phyloP scores from a whole-genome alignment of 2,797 vertebrate species.

The Phrynocephalus vlangalii region DNA sequence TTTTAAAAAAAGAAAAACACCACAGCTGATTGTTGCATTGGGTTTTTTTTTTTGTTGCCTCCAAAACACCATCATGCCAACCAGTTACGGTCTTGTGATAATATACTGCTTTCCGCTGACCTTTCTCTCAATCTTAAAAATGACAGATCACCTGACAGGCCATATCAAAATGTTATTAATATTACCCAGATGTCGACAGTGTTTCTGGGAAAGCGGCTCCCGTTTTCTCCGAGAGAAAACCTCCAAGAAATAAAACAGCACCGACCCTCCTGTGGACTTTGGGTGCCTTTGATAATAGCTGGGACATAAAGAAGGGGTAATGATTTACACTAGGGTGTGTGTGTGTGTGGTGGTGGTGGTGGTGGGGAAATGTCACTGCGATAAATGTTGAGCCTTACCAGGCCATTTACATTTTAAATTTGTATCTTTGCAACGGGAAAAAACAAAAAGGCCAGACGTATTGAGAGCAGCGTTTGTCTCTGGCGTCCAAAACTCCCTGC shows the following conservation, averaged over 20 bases:
- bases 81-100: background rate
- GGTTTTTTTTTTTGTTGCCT: background rate
- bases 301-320: background rate
- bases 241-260: background rate
- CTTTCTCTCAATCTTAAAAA: background rate
- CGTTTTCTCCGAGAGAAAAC: background rate
- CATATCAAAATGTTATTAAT: background rate
- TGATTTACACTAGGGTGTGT: no score
- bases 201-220: no score
- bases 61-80: no score
- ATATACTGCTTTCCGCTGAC: background rate
- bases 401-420: conserved; percentile 31
- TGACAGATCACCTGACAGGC: background rate
- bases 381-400: background rate
- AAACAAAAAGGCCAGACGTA: background rate
- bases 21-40: no score
- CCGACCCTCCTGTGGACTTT: background rate
- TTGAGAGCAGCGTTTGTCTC: background rate
- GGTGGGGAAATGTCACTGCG: background rate
- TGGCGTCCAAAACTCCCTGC: background rate
- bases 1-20: background rate
- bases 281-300: background rate
- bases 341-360: background rate
- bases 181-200: background rate
- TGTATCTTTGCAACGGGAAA: background rate